phyloP scores from a whole-genome alignment of 2,888 invertebrate species.

The Slavum lentiscoides region DNA sequence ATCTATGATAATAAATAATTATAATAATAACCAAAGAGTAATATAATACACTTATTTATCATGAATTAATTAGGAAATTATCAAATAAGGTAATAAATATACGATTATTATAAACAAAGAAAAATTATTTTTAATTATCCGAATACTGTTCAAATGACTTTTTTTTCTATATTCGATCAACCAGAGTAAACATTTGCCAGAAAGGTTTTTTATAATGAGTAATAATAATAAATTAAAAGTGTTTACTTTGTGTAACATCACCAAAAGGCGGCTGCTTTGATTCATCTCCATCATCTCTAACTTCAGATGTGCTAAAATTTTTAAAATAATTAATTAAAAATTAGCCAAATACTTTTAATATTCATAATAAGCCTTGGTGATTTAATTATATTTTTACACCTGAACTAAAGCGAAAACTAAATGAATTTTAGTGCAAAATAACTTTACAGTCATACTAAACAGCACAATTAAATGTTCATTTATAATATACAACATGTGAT shows the following conservation, averaged over 20 bases:
- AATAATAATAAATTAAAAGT: neutral
- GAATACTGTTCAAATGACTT: too few relatives aligned
- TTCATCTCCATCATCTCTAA: constrained; percentile 25
- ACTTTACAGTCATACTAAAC: neutral
- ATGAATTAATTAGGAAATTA: too few relatives aligned
- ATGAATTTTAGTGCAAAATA: neutral
- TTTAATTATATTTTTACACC: neutral
- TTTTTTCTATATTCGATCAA: too few relatives aligned
- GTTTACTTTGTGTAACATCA: constrained; percentile 39
- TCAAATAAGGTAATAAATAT: too few relatives aligned
- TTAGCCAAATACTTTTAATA: neutral
- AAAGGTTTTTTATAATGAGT: too few relatives aligned
- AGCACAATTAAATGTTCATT: neutral
- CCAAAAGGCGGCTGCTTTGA: neutral
- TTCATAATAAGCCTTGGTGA: neutral
- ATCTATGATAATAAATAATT: too few relatives aligned
- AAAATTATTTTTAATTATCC: too few relatives aligned
- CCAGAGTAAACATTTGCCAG: too few relatives aligned
- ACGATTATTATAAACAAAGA: too few relatives aligned
- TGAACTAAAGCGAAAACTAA: neutral
- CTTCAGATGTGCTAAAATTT: constrained; percentile 1
- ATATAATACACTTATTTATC: too few relatives aligned
- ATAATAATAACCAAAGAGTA: too few relatives aligned
- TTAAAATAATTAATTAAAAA: neutral
- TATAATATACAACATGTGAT: neutral